Evolutionary conservation across 2,888 invertebrate species (phyloP).

Genomic region (Lasioglossum pauxillum): DNA sequence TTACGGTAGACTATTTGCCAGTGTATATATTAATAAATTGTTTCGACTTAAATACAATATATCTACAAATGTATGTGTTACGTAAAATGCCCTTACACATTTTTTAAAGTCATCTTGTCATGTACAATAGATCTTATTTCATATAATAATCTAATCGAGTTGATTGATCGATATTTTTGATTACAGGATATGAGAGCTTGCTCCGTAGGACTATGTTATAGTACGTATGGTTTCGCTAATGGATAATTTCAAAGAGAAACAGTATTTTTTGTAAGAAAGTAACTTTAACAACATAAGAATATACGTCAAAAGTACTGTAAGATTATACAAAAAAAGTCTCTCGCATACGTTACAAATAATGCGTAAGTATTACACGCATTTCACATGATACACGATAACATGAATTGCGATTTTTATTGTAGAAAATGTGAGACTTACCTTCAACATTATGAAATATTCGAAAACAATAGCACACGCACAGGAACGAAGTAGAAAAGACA

Average conservation of each 20-base stretch:
- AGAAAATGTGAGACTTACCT: constrained; percentile 27
- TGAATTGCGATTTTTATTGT: neutral
- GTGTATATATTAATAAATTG: neutral
- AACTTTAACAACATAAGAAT: neutral
- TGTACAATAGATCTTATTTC: neutral
- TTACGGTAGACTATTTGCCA: neutral
- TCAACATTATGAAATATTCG: constrained; percentile 24
- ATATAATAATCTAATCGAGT: neutral
- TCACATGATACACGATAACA: neutral
- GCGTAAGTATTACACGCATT: neutral
- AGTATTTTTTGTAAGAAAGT: neutral
- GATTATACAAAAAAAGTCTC: neutral
- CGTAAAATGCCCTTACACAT: neutral
- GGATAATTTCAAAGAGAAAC: neutral
- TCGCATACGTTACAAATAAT: neutral
- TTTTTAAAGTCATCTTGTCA: neutral
- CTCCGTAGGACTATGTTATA: neutral
- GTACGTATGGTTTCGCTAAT: neutral
- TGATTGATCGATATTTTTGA: neutral
- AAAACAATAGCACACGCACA: neutral
- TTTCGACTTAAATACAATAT: neutral
- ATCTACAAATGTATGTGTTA: neutral
- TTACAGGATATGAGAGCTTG: neutral
- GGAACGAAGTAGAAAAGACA: neutral
- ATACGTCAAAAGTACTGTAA: neutral